Evolutionary conservation across 2,888 invertebrate genomes (phyloP).

Genomic region (Drosophila barbarae): DNA sequence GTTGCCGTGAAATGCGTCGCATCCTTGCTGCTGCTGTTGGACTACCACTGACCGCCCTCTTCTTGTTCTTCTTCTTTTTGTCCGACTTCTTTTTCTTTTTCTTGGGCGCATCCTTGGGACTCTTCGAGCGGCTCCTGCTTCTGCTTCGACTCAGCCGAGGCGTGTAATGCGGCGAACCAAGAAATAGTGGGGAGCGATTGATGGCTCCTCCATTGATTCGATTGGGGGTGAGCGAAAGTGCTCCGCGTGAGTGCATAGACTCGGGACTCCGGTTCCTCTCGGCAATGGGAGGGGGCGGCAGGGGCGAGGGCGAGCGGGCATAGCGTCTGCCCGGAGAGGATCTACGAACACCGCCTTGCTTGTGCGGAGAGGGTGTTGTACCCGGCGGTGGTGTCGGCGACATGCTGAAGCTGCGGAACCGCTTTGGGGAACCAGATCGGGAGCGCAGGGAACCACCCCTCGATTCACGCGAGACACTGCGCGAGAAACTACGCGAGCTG

Average conservation of each 20-base stretch:
- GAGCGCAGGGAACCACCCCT: slow-evolving; percentile 58
- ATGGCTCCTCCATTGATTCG: slow-evolving; percentile 62
- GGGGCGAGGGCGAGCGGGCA: slow-evolving; percentile 61
- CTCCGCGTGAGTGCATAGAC: slow-evolving; percentile 76
- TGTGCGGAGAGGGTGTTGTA: slow-evolving; percentile 30
- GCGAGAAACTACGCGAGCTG: slow-evolving; percentile 64
- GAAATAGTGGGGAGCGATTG: slow-evolving; percentile 47
- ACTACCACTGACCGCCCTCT: slow-evolving; percentile 60
- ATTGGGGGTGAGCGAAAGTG: slow-evolving; percentile 71
- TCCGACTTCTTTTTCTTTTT: slow-evolving; percentile 73
- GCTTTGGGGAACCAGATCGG: slow-evolving; percentile 64
- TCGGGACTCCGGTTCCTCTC: slow-evolving; percentile 61
- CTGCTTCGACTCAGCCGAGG: slow-evolving; percentile 76
- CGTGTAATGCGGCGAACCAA: slow-evolving; percentile 73
- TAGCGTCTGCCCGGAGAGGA: slow-evolving; percentile 44
- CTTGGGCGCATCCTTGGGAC: slow-evolving; percentile 65
- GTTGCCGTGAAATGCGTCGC: slow-evolving; percentile 70
- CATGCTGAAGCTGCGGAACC: slow-evolving; percentile 76
- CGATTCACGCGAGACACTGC: slow-evolving; percentile 70
- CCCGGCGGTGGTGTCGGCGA: slow-evolving; percentile 74
- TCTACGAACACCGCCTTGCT: slow-evolving; percentile 32
- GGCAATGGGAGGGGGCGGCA: slow-evolving; percentile 37
- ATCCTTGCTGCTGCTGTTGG: slow-evolving; percentile 56
- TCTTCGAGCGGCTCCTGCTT: slow-evolving; percentile 72
- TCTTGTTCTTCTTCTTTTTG: slow-evolving; percentile 72